Evolutionary conservation across 2,888 invertebrate genomes (phyloP).

Genomic region (Trissolcus brochymenae): DNA sequence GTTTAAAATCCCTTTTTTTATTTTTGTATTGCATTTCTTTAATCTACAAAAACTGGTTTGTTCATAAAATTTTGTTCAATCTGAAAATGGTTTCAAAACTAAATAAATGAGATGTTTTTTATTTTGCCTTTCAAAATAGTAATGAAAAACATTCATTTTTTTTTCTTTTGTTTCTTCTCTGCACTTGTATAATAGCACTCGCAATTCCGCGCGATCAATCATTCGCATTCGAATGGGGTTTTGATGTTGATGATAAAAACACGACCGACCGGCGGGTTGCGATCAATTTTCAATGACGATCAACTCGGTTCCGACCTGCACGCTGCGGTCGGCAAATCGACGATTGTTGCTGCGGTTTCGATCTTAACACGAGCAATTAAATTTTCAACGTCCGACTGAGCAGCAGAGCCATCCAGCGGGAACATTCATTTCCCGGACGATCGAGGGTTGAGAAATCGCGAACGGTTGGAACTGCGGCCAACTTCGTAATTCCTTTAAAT

Average conservation of each 20-base stretch:
- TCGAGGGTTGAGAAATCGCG: too few relatives aligned
- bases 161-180: background rate
- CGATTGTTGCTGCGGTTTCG: background rate
- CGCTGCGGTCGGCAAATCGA: background rate
- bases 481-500: background rate
- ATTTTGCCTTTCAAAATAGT: too few relatives aligned
- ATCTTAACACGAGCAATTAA: slow-evolving; percentile 4
- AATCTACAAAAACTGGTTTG: too few relatives aligned
- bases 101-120: too few relatives aligned
- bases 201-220: slow-evolving; percentile 1
- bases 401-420: too few relatives aligned
- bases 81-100: too few relatives aligned
- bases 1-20: too few relatives aligned
- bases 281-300: slow-evolving; percentile 11
- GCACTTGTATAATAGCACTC: slow-evolving; percentile 1
- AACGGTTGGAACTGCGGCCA: too few relatives aligned
- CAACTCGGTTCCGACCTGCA: background rate
- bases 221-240: slow-evolving; percentile 6
- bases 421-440: too few relatives aligned
- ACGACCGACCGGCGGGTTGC: background rate
- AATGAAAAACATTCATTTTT: background rate
- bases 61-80: too few relatives aligned
- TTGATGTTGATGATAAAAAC: slow-evolving; percentile 14
- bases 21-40: too few relatives aligned
- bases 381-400: background rate